Percentiles rank a stretch among this genome's conserved stretches.
phyloP scores from a whole-genome alignment of 2,797 vertebrate genomes.

The Otolemur crassicaudatus region DNA sequence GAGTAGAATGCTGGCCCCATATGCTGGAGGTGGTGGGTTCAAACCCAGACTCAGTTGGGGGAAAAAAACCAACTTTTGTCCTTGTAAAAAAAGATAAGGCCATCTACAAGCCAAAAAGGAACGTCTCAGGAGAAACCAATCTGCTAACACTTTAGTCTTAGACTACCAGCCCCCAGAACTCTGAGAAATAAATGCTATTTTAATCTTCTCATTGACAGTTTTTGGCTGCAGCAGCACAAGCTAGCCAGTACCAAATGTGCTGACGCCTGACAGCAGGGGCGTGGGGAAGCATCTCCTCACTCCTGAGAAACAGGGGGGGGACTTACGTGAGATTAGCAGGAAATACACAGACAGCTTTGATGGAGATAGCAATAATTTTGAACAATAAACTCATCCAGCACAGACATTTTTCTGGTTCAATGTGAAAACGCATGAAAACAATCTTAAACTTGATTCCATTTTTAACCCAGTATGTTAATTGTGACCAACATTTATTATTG shows the following conservation, averaged over 20 bases:
- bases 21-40: too few species aligned
- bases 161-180: not conserved
- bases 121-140: not conserved
- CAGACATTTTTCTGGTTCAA: not conserved
- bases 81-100: too few species aligned
- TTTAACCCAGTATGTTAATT: not conserved
- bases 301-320: not conserved
- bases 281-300: not conserved
- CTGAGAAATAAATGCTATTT: not conserved
- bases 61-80: too few species aligned
- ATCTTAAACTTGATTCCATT: not conserved
- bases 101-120: not conserved
- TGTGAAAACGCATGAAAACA: not conserved
- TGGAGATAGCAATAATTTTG: not conserved
- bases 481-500: not conserved
- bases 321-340: not conserved
- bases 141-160: not conserved
- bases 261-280: not conserved
- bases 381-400: not conserved
- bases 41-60: too few species aligned
- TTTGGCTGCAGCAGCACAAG: not conserved
- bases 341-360: not conserved
- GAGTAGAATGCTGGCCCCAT: too few species aligned
- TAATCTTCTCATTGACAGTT: not conserved
- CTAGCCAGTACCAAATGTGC: not conserved